Evolutionary conservation across 2,113 vertebrate species (phyloP).

Genomic region (Trogon melanurus): DNA sequence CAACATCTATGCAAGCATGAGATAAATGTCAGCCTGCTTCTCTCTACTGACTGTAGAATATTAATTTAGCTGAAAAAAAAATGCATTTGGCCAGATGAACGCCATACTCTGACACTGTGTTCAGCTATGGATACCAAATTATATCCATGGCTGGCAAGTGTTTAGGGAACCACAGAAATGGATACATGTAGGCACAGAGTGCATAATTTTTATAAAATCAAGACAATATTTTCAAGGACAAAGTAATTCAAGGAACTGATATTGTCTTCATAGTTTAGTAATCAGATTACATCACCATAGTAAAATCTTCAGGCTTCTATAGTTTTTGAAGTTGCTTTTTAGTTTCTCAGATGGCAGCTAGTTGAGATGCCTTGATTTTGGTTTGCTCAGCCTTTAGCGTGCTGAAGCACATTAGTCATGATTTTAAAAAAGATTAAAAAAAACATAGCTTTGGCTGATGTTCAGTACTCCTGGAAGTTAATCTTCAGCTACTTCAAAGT

Average conservation of each 20-base stretch:
- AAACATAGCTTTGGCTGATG: neutral
- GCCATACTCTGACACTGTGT: neutral
- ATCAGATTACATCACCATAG: neutral
- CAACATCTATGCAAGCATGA: neutral
- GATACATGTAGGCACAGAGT: neutral
- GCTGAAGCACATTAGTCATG: neutral
- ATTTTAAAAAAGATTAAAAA: neutral
- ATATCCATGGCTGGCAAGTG: neutral
- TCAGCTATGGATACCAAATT: neutral
- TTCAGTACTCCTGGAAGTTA: neutral
- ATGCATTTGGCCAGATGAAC: neutral
- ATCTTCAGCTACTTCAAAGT: neutral
- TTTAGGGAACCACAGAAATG: neutral
- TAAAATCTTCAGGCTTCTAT: neutral
- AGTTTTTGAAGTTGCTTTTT: neutral
- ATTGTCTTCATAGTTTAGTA: neutral
- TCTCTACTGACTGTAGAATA: neutral
- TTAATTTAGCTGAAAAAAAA: neutral
- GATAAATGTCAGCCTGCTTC: neutral
- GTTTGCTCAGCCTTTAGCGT: neutral
- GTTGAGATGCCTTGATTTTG: neutral
- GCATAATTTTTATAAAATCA: neutral
- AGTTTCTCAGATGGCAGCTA: neutral
- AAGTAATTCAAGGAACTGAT: neutral
- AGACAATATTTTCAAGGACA: neutral